Percentiles rank a stretch among this genome's conserved stretches.
These are phyloP conservation scores for Porites lutea DNA, from an alignment of 64 coral and sea anemone species.

Conservation along the genomic window DNA sequence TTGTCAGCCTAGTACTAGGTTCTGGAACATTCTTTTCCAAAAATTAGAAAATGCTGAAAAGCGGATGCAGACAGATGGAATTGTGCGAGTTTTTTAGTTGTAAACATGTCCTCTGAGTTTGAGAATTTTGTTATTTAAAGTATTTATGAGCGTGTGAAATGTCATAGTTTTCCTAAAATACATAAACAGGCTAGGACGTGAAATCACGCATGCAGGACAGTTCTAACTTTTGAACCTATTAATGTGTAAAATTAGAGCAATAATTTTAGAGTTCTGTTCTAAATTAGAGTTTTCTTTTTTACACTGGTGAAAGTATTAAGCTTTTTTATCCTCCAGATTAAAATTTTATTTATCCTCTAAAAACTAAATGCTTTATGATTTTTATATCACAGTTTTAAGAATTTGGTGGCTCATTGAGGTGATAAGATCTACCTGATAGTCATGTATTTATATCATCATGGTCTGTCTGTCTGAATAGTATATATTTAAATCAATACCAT, in stretches of 20 bases:
- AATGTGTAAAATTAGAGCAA: not conserved
- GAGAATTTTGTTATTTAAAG: not conserved
- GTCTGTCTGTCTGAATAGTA: not conserved
- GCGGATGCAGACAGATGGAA: not conserved
- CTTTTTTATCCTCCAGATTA: not conserved
- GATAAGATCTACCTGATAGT: not conserved
- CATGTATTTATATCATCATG: not conserved
- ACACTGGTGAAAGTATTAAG: not conserved
- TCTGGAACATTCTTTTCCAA: conserved; percentile 22
- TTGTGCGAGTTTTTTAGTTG: not conserved
- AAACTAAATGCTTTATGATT: not conserved
- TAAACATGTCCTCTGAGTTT: not conserved
- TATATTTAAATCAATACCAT: not conserved
- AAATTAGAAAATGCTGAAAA: not conserved
- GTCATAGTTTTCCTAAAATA: not conserved
- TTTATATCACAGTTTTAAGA: not conserved
- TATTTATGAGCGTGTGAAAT: not conserved
- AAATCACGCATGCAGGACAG: conserved; percentile 1
- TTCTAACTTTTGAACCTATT: not conserved
- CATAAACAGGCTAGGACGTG: not conserved
- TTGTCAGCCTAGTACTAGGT: not conserved
- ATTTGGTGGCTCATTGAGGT: not conserved
- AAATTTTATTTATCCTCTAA: not conserved
- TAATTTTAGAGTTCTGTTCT: not conserved
- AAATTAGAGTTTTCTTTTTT: not conserved